Percentiles rank a stretch among this genome's conserved stretches.
These are phyloP conservation scores for Orussus abietinus DNA, from an alignment of 1,140 invertebrate species.

Conservation along the genomic window DNA sequence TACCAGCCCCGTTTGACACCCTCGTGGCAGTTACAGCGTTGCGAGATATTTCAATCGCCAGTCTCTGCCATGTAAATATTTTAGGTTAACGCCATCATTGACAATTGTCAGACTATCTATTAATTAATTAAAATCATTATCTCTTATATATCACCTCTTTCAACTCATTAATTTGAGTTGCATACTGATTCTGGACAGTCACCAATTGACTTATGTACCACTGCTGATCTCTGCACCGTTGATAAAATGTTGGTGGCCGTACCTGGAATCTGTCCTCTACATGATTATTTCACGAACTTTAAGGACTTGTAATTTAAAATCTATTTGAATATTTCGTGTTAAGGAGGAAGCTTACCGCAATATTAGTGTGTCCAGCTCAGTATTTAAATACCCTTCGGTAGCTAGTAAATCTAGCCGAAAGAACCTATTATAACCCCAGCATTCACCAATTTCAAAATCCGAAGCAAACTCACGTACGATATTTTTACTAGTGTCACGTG, in stretches of 20 bases:
- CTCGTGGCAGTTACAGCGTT: constrained; percentile 58
- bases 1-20: constrained; percentile 24
- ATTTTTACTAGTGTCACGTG: constrained; percentile 81
- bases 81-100: constrained; percentile 9
- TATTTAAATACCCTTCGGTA: constrained; percentile 83
- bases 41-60: constrained; percentile 69
- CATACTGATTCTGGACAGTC: constrained; percentile 74
- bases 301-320: constrained; percentile 2
- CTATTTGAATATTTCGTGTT: background rate
- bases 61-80: constrained; percentile 51
- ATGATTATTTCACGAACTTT: constrained; percentile 2
- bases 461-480: constrained; percentile 90
- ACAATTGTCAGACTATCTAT: constrained; percentile 7
- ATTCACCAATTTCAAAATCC: constrained; percentile 96
- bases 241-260: constrained; percentile 87
- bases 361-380: constrained; percentile 70
- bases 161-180: constrained; percentile 77
- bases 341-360: constrained; percentile 54
- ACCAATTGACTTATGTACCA: constrained; percentile 89
- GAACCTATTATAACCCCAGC: constrained; percentile 95
- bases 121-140: constrained; percentile 4
- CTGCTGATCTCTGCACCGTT: constrained; percentile 88
- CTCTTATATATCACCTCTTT: constrained; percentile 64
- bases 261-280: constrained; percentile 74
- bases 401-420: constrained; percentile 86